Evolutionary conservation across 2,888 invertebrate genomes (phyloP), one percentile per base, ranked within the genome.

Genomic region (Troides helena): DNA sequence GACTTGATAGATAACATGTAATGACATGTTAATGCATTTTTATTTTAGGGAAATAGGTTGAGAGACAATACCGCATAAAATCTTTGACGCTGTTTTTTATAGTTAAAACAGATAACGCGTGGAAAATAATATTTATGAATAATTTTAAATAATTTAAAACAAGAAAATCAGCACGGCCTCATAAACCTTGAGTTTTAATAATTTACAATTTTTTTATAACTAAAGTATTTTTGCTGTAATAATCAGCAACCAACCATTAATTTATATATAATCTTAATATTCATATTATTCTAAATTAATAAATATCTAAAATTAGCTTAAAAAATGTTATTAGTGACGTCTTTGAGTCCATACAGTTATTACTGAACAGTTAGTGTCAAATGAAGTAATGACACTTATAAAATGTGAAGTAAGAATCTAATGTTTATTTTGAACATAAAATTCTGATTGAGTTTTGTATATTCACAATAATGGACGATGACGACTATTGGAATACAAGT

Each of bases 401-500:
- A 58, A 23, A 25, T 58, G 57, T 23, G 23, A 58, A 23, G 53
- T n/a, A 58, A 1, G n/a, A 57, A 18, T 57, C 17, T 66, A 4
- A 12, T 57, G n/a, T 39, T 57, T 57, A 6, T 21, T 12, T 14
- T 43, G 50, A 21, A 17, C 14, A 10, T 10, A 60, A n/a, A 39
- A 53, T 39, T 21, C 10, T 58, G 6, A 58, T 23, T 58, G 23
- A 58, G 4, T 14, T 14, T 57, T 23, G 23, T 23, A 10, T 23
- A 12, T 59, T 30, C 17, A 17, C 18, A 56, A 68, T 56, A 39
- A 85, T 86, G 80, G 94, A 95, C 72, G 95, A 95, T 65, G 91
- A 90, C 71, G 96, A 95, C 77, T 97, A 95, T 86, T 97, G 97
- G 97, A 95, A 96, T 82, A 95, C 94, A 57, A 95, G 95, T 76